Percentiles rank a stretch among this genome's conserved stretches.
Evolutionary conservation across 2,888 invertebrate species (phyloP).

Genomic region (Drosophila limbata): DNA sequence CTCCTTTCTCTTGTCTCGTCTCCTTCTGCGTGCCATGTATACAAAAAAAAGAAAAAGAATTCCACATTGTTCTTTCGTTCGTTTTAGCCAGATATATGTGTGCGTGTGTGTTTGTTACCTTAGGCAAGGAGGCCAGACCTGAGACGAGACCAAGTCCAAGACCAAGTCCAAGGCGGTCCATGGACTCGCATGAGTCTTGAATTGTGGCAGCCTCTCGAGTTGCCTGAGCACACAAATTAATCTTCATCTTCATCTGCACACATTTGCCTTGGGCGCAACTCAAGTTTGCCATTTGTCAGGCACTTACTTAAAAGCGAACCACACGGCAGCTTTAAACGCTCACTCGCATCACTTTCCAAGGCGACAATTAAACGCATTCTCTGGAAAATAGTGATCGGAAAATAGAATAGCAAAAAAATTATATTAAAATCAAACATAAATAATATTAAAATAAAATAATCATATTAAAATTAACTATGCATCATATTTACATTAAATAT

Average conservation of each 20-base stretch:
- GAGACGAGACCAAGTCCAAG: constrained; percentile 5
- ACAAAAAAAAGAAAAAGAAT: constrained; percentile 34
- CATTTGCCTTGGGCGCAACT: constrained; percentile 45
- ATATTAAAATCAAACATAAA: too few relatives aligned
- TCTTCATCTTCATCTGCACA: constrained; percentile 55
- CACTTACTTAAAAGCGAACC: constrained; percentile 54
- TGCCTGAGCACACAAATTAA: constrained; percentile 70
- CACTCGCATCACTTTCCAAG: constrained; percentile 7
- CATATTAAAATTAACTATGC: too few relatives aligned
- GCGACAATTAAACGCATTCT: constrained; percentile 36
- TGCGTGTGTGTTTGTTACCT: constrained; percentile 57
- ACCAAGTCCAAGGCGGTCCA: constrained; percentile 6
- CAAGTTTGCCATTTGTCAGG: constrained; percentile 67
- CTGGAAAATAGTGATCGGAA: too few relatives aligned
- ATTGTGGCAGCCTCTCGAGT: constrained; percentile 49
- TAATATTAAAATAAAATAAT: too few relatives aligned
- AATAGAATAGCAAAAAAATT: too few relatives aligned
- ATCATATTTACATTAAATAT: too few relatives aligned
- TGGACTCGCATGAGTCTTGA: constrained; percentile 32
- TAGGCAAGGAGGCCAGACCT: constrained; percentile 29
- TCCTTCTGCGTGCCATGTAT: constrained; percentile 13
- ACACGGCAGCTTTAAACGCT: constrained; percentile 34
- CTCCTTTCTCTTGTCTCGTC: not conserved
- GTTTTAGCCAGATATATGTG: not conserved
- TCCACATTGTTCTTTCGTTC: constrained; percentile 52